Base-by-base conservation (phyloP, 1,140 invertebrate species). In the Coenobita brevimanus region DNA sequence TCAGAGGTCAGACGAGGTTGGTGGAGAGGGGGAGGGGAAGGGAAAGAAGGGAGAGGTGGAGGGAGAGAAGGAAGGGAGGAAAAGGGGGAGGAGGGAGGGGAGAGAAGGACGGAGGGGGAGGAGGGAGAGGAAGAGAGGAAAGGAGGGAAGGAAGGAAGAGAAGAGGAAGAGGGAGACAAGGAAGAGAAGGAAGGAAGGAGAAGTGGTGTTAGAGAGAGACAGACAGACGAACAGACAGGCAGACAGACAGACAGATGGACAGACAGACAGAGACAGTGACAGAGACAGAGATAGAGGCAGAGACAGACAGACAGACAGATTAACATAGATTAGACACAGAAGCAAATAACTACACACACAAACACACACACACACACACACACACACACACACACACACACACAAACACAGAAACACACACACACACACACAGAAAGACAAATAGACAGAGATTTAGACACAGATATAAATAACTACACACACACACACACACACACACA, bases 301-400 rank as follows among this genome's bases (percentile, higher is more conserved):
- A 3, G 50, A 33, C 15, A 24, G 54, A 62, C 17, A 13, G 50
- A 8, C 3, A 27, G 27, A 27, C 27, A n/a, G n/a, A n/a, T n/a
- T n/a, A n/a, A n/a, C 17, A n/a, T 41, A 8, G 10, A 3, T 33
- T 54, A 81, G n/a, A 82, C 64, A 82, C 62, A 82, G 62, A 81
- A 3, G 71, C 64, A 82, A 62, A 71, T 64, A 82, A 36, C 54
- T 54, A 83, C 64, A 83, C 64, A n/a, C n/a, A n/a, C n/a, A n/a
- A n/a, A n/a, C n/a, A n/a, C n/a, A n/a, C n/a, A n/a, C n/a, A n/a
- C n/a, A 75, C 64, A 57, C 41, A 73, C n/a, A 57, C 24, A 54
- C 27, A 73, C 24, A 54, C 67, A 75, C n/a, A n/a, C n/a, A 54
- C 46, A 75, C 27, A 84, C 46, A 75, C 46, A 60, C 69, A 33